phyloP scores from a whole-genome alignment of 1,140 invertebrate species.

The Temnothorax curvispinosus region DNA sequence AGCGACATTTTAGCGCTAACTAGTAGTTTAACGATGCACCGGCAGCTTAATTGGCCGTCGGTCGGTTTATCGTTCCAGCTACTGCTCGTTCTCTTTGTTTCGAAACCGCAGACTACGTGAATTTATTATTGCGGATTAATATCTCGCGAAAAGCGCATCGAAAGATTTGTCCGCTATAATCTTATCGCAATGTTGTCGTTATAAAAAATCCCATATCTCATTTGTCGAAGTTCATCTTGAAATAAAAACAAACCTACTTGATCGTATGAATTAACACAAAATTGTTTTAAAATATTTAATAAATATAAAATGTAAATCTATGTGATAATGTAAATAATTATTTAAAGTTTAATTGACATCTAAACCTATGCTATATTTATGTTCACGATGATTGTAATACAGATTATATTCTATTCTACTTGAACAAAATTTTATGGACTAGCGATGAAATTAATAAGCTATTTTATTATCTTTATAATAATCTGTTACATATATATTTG shows the following conservation, averaged over 20 bases:
- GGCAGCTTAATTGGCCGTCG: constrained; percentile 67
- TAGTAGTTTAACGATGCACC: constrained; percentile 72
- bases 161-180: not conserved
- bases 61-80: constrained; percentile 58
- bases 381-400: not conserved
- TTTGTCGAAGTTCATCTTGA: not conserved
- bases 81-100: constrained; percentile 53
- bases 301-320: not conserved
- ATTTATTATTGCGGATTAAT: constrained; percentile 55
- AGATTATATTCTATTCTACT: not conserved
- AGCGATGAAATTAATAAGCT: not conserved
- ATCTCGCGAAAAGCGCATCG: not conserved
- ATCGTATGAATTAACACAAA: not conserved
- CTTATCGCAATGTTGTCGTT: not conserved
- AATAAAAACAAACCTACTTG: not conserved
- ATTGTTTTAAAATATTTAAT: not conserved
- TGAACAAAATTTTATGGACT: not conserved
- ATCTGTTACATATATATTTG: not conserved
- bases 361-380: not conserved
- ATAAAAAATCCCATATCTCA: not conserved
- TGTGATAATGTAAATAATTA: not conserved
- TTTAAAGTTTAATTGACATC: not conserved
- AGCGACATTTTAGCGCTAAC: constrained; percentile 73
- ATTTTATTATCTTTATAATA: not conserved
- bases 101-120: constrained; percentile 37